Conservation (phyloP, 2,797 vertebrate species). For the Chiloscyllium punctatum region DNA sequence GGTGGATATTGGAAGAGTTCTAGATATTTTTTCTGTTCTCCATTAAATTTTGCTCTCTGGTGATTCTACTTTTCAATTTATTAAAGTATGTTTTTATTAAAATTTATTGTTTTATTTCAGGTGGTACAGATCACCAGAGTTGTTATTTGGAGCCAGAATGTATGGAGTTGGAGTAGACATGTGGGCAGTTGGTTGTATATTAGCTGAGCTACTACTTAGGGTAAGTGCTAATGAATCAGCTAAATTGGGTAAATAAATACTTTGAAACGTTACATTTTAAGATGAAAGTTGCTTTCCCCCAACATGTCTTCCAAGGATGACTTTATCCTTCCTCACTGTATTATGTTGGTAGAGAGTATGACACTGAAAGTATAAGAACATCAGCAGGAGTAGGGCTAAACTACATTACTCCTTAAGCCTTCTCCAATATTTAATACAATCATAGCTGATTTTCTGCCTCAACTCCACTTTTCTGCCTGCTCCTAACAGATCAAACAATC, state of each 20-base stretch:
- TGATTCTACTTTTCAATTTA: not conserved
- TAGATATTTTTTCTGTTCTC: not conserved
- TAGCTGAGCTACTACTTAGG: constrained; percentile 87
- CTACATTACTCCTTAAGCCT: not conserved
- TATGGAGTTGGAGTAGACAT: constrained; percentile 95
- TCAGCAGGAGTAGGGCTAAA: not conserved
- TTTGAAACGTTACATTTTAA: too few relatives aligned
- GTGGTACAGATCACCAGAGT: constrained; percentile 92
- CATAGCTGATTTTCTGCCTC: not conserved
- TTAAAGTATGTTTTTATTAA: not conserved
- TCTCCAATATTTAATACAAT: not conserved
- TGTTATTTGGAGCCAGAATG: constrained; percentile 92
- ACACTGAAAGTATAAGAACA: not conserved
- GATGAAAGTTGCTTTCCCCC: too few relatives aligned
- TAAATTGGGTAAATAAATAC: not conserved
- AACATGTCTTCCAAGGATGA: not conserved
- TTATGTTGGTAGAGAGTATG: too few relatives aligned
- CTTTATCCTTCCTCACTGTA: not conserved
- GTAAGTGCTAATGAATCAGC: constrained; percentile 56
- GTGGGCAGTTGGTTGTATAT: constrained; percentile 97
- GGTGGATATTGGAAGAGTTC: not conserved
- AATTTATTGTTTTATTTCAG: constrained; percentile 53
- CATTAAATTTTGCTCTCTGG: not conserved
- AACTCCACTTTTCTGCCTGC: not conserved
- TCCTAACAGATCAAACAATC: not conserved